Evolutionary conservation across 2,888 invertebrate genomes (phyloP).

Genomic region (Acronicta aceris): DNA sequence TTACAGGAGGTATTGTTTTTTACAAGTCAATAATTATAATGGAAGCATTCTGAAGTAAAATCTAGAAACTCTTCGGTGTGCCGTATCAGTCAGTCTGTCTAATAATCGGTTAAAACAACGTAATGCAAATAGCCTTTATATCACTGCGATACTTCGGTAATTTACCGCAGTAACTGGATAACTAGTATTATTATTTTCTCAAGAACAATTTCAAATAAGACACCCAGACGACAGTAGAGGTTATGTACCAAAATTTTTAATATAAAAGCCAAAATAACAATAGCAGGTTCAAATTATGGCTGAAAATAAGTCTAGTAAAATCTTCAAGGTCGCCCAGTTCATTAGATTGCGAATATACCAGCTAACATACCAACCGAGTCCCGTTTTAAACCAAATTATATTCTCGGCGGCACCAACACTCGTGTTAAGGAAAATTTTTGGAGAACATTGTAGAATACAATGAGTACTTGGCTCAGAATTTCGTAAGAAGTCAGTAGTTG

Average conservation of each 20-base stretch:
- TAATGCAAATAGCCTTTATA: no score
- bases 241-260: not conserved
- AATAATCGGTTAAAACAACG: no score
- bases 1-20: no score
- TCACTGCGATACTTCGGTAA: no score
- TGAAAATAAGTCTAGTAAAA: constrained; percentile 2
- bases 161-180: not conserved
- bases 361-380: constrained; percentile 1
- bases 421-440: constrained; percentile 14
- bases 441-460: constrained; percentile 32
- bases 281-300: not conserved
- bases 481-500: not conserved
- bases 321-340: constrained; percentile 8
- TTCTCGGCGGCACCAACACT: constrained; percentile 14
- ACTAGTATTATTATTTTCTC: not conserved
- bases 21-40: no score
- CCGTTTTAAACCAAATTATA: constrained; percentile 26
- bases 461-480: constrained; percentile 26
- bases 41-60: no score
- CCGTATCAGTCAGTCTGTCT: no score
- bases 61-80: no score
- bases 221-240: not conserved
- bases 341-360: no score
- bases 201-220: not conserved
- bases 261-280: not conserved